A percentile compares a stretch with the other conserved stretches of the same genome.
phyloP scores from a whole-genome alignment of 2,888 invertebrate species.

The Drosophila acutilabella region DNA sequence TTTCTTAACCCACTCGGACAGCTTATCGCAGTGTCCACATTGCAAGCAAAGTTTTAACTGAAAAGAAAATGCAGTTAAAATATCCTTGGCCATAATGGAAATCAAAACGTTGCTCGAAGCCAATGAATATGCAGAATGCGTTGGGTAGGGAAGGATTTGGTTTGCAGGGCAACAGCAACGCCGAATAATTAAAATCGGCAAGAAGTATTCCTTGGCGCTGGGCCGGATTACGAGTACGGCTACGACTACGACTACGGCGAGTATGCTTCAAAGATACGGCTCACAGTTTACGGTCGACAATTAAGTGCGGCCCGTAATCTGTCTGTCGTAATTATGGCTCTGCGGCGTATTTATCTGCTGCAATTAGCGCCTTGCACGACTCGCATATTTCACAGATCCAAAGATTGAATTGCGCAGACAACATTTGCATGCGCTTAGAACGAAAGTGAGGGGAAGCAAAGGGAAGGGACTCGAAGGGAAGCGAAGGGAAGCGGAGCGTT shows the following conservation, averaged over 20 bases:
- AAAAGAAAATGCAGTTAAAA: constrained; percentile 13
- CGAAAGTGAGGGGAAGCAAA: neutral
- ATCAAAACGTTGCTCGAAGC: constrained; percentile 55
- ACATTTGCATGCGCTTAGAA: constrained; percentile 63
- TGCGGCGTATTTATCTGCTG: constrained; percentile 78
- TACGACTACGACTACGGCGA: neutral
- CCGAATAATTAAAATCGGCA: constrained; percentile 80
- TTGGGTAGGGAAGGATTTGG: neutral
- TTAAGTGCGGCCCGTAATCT: constrained; percentile 78
- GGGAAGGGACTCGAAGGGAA: too few species aligned
- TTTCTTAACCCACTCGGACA: constrained; percentile 43
- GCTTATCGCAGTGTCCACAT: constrained; percentile 62
- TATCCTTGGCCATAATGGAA: constrained; percentile 56
- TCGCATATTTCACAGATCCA: constrained; percentile 75
- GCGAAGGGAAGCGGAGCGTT: neutral
- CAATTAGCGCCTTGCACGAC: constrained; percentile 74
- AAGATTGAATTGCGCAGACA: constrained; percentile 67
- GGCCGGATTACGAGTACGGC: constrained; percentile 43
- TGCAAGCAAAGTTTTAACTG: constrained; percentile 54
- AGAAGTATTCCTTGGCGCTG: constrained; percentile 29
- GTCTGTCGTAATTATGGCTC: constrained; percentile 81
- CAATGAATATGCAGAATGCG: constrained; percentile 53
- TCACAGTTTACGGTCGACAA: constrained; percentile 77
- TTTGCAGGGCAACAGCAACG: constrained; percentile 30
- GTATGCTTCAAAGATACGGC: constrained; percentile 54